These are phyloP conservation scores for Torymus tubicola DNA, from an alignment of 2,888 invertebrate genomes.

Conservation along the genomic window DNA sequence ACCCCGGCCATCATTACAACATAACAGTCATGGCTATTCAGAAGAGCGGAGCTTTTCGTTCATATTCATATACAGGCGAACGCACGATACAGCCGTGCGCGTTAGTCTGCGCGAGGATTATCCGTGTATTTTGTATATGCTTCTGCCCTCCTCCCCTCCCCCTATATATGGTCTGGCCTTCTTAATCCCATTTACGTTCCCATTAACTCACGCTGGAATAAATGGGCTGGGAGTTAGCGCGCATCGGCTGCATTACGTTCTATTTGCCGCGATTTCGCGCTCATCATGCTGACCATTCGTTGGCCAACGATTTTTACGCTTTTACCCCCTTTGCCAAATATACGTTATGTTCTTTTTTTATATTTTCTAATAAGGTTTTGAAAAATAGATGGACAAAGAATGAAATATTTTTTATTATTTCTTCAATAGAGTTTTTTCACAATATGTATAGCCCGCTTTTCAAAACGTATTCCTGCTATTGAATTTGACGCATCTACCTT, in stretches of 20 bases:
- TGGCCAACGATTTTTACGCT: neutral
- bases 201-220: constrained; percentile 4
- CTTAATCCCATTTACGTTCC: constrained; percentile 24
- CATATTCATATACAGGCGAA: constrained; percentile 20
- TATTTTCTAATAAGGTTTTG: too few species aligned
- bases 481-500: too few species aligned
- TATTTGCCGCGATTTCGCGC: neutral
- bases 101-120: constrained; percentile 16
- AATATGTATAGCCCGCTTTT: too few species aligned
- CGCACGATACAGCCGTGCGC: neutral
- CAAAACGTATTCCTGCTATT: too few species aligned
- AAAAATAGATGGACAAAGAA: too few species aligned
- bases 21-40: constrained; percentile 19
- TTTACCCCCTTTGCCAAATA: too few species aligned
- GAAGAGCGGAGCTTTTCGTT: constrained; percentile 33
- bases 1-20: neutral
- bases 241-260: constrained; percentile 5
- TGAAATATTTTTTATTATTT: too few species aligned
- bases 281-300: neutral
- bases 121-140: constrained; percentile 23
- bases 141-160: neutral
- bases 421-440: too few species aligned
- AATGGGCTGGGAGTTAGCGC: neutral
- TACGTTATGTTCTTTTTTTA: too few species aligned
- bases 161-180: neutral